Conservation (phyloP, 2,113 vertebrate genomes). For the Cheilinus undulatus region DNA sequence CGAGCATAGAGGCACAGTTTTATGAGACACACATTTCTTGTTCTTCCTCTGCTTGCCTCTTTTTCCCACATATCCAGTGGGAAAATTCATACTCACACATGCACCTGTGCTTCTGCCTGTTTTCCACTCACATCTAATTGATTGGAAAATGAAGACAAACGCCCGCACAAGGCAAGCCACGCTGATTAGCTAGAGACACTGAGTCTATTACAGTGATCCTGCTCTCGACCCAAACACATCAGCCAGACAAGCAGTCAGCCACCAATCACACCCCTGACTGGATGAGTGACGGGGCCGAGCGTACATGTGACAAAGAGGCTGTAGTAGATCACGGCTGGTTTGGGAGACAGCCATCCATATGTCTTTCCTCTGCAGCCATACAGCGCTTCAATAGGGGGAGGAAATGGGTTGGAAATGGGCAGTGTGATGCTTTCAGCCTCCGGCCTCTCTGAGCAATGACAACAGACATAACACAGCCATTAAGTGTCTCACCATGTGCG, state of each 20-base stretch:
- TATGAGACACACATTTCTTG: constrained; percentile 27
- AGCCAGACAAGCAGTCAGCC: constrained; percentile 38
- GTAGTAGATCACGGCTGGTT: constrained; percentile 24
- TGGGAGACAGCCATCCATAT: constrained; percentile 21
- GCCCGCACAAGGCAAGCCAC: constrained; percentile 17
- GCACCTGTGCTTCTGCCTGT: constrained; percentile 35
- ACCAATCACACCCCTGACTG: constrained; percentile 35
- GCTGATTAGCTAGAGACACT: constrained; percentile 46
- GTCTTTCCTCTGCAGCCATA: constrained; percentile 18
- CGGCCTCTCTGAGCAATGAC: constrained; percentile 56
- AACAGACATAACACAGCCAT: constrained; percentile 71
- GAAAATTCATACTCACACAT: not conserved
- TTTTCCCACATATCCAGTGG: constrained; percentile 8
- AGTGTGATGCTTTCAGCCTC: constrained; percentile 58
- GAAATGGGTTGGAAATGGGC: constrained; percentile 65
- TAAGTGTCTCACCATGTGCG: constrained; percentile 55
- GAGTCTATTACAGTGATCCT: constrained; percentile 32
- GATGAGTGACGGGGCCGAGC: constrained; percentile 16
- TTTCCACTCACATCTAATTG: constrained; percentile 53
- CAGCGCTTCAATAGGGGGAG: constrained; percentile 37
- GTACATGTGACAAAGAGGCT: constrained; percentile 16
- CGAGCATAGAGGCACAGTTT: constrained; percentile 34
- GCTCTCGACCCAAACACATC: constrained; percentile 40
- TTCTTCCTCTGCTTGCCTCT: constrained; percentile 38
- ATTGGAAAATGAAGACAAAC: constrained; percentile 59